Base-by-base conservation (phyloP, 2,888 invertebrate species). In the Drosophila parthenogenetica region DNA sequence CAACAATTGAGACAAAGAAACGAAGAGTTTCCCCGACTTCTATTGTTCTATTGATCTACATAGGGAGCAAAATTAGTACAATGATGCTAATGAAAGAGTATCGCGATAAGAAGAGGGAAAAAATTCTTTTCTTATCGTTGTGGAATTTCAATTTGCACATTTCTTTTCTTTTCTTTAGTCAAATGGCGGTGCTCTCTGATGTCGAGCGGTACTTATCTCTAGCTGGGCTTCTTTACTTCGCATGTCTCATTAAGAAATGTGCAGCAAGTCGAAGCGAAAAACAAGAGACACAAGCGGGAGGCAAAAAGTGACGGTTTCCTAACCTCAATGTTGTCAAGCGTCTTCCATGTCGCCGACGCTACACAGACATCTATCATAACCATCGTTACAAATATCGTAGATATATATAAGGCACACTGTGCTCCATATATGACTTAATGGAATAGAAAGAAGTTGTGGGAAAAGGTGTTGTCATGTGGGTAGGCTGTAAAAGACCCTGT, bases 291-390 rank as follows among this genome's bases (percentile, higher is more conserved):
- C 7, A 29, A 8, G 29, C 8, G 32, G n/a, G n/a, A 5, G 25
- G 8, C 8, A 29, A 1, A 4, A 5, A 10, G 13, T 3, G n/a
- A 59, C 65, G 84, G 73, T 88, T 89, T 87, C 74, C 77, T 89
- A 85, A 85, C 85, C 89, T 77, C 89, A 89, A 82, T 87, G 70
- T 16, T 75, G 83, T 48, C 79, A 77, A 69, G 54, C 60, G 68
- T 57, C 63, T 63, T 51, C 64, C 43, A 63, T 54, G 48, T 45
- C 67, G 65, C 48, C 68, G 54, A 16, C 46, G 50, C 32, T 50
- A 16, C 51, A 45, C 49, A 53, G 16, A 60, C 67, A 69, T 72
- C 72, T 61, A 70, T 59, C 48, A 59, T 42, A 39, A 37, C 39
- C 32, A 64, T 65, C 55, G 61, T 77, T 35, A 43, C 32, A 43